These are phyloP conservation scores for Cygnus buccinator DNA, from an alignment of 2,113 vertebrate genomes.

Conservation along the genomic window DNA sequence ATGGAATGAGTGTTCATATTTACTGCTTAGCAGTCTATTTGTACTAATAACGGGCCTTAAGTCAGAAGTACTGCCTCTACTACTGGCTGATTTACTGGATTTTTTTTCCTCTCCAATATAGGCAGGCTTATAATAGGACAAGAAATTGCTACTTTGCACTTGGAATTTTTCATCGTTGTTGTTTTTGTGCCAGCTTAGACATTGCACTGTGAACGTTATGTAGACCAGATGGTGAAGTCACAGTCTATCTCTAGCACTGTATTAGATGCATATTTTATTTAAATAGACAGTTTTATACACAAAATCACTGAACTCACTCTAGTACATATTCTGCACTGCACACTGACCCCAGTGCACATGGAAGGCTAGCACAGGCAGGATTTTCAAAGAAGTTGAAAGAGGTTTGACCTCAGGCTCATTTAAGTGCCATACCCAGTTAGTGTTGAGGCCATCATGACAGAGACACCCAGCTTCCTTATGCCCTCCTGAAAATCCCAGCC, in stretches of 20 bases:
- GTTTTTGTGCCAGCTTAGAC: background rate
- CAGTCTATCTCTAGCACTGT: background rate
- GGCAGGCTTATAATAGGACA: background rate
- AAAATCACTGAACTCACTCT: accelerated
- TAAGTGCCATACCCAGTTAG: background rate
- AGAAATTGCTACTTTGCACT: background rate
- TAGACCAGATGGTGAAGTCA: background rate
- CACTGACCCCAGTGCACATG: accelerated
- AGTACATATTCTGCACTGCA: accelerated
- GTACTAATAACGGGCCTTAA: background rate
- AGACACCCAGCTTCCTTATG: accelerated
- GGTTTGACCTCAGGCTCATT: background rate
- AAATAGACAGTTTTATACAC: background rate
- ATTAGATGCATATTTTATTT: background rate
- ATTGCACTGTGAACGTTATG: background rate
- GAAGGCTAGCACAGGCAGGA: background rate
- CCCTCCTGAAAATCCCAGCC: background rate
- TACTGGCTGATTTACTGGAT: background rate
- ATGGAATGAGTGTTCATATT: background rate
- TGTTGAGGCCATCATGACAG: background rate
- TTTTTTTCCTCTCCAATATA: background rate
- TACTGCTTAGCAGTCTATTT: accelerated
- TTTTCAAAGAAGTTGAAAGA: background rate
- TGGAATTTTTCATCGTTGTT: background rate
- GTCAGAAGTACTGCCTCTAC: background rate